Conservation (phyloP, 2,888 invertebrate genomes). For the Mesochorus sp. region DNA sequence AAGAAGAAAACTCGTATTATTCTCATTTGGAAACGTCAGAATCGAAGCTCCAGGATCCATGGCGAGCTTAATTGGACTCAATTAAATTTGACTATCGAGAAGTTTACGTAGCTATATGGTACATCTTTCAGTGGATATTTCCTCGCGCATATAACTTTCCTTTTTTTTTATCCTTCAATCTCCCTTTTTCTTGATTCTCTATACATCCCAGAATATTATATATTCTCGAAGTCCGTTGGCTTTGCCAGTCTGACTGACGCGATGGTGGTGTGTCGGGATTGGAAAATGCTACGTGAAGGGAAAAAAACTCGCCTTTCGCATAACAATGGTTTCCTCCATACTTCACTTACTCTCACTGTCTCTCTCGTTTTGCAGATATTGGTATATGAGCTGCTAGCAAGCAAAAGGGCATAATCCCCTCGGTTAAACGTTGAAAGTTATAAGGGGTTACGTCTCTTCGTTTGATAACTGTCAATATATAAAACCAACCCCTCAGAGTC, state of each 20-base stretch:
- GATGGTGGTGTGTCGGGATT: constrained; percentile 48
- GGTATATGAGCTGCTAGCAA: background rate
- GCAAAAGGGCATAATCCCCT: constrained; percentile 15
- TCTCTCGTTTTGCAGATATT: background rate
- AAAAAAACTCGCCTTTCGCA: constrained; percentile 51
- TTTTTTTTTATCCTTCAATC: constrained; percentile 13
- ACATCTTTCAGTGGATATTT: constrained; percentile 22
- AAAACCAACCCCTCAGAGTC: background rate
- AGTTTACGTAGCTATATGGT: constrained; percentile 30
- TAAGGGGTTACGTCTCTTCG: constrained; percentile 1
- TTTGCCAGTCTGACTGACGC: constrained; percentile 48
- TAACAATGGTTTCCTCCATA: constrained; percentile 55
- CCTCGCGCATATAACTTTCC: constrained; percentile 13
- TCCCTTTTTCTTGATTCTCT: background rate
- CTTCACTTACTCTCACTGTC: constrained; percentile 9
- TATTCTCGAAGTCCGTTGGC: constrained; percentile 46
- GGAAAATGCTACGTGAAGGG: constrained; percentile 51
- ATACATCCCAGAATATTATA: constrained; percentile 49
- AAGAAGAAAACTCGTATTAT: constrained; percentile 23
- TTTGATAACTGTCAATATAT: constrained; percentile 15
- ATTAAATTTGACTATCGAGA: constrained; percentile 47
- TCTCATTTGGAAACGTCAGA: background rate
- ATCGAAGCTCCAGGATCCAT: constrained; percentile 20
- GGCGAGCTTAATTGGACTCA: constrained; percentile 49
- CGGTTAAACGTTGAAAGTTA: background rate